phyloP scores from a whole-genome alignment of 2,888 invertebrate genomes.

The Drosophila stalkeri region DNA sequence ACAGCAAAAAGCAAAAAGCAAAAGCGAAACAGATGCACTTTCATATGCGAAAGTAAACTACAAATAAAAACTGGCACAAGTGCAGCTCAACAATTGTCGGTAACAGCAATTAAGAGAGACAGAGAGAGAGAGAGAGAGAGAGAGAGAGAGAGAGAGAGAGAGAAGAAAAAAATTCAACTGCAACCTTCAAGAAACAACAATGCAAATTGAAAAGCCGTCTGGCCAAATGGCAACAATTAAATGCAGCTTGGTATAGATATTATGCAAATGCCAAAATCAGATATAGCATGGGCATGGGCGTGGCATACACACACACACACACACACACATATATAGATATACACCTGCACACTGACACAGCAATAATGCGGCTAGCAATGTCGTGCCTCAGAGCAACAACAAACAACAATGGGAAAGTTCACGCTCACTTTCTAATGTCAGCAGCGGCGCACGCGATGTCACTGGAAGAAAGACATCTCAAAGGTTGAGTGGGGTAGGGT shows the following conservation, averaged over 20 bases:
- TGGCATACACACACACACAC: conserved; percentile 19
- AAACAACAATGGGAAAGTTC: conserved; percentile 64
- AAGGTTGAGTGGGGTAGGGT: background rate
- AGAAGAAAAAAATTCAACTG: conserved; percentile 28
- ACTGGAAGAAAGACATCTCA: conserved; percentile 6
- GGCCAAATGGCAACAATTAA: conserved; percentile 52
- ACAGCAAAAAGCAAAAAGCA: conserved; percentile 9
- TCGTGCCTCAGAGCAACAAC: conserved; percentile 19
- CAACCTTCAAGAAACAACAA: conserved; percentile 49
- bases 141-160: background rate
- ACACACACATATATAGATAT: conserved; percentile 4
- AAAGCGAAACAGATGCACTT: conserved; percentile 60
- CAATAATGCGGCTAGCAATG: conserved; percentile 36
- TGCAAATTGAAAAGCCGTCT: conserved; percentile 52
- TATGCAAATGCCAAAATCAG: conserved; percentile 53
- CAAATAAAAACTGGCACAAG: conserved; percentile 59
- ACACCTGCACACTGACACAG: background rate
- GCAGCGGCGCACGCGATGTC: conserved; percentile 56
- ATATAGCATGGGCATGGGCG: conserved; percentile 20
- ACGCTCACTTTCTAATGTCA: conserved; percentile 69
- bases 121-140: too few relatives aligned
- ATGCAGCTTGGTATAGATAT: conserved; percentile 48
- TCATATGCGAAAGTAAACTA: conserved; percentile 57
- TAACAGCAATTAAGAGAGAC: too few relatives aligned
- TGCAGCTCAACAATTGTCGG: conserved; percentile 32